Base-by-base conservation (phyloP, 2,888 invertebrate genomes). In the Acleris literana region DNA sequence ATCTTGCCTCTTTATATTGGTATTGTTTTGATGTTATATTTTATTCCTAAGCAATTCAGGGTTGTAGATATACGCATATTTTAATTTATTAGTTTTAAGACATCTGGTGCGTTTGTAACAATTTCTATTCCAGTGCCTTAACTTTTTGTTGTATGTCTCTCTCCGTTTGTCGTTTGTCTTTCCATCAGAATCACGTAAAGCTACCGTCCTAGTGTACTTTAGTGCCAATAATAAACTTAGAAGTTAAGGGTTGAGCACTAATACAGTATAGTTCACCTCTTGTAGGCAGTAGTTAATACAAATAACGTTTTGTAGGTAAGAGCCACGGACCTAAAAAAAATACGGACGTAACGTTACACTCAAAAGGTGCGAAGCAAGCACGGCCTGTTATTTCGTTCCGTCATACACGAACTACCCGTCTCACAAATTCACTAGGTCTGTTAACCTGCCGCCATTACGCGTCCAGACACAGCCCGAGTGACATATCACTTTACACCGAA, bases 151-250 rank as follows among this genome's bases (percentile, higher is more conserved):
- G 46, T 52, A 25, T 46, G 55, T 49, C 20, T 60, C 22, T 49
- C 20, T 60, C 22, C 60, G 29, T 62, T 51, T 22, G 51, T 58
- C 55, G 56, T 39, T 55, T 56, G 56, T 62, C 52, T 61, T 57
- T 60, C 20, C 46, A 54, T 49, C 51, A 43, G 59, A 43, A 59
- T 61, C 51, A 64, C 44, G 39, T 55, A 61, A 48, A 53, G 59
- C 54, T 65, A 74, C 76, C 76, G 75, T 76, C 76, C 75, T 72
- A 71, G 68, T 61, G 58, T 68, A 68, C 65, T 67, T 71, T 72
- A 73, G 76, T 76, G 76, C 76, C 76, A 76, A 76, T 68, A 60
- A 52, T 65, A 43, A 68, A 68, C 46, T 56, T 67, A 68, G 53
- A 63, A 39, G 22, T 55, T 54, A 49, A 57, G 29, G 22, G 18